Conservation (phyloP, 2,797 vertebrate species). For the Danio albolineatus region DNA sequence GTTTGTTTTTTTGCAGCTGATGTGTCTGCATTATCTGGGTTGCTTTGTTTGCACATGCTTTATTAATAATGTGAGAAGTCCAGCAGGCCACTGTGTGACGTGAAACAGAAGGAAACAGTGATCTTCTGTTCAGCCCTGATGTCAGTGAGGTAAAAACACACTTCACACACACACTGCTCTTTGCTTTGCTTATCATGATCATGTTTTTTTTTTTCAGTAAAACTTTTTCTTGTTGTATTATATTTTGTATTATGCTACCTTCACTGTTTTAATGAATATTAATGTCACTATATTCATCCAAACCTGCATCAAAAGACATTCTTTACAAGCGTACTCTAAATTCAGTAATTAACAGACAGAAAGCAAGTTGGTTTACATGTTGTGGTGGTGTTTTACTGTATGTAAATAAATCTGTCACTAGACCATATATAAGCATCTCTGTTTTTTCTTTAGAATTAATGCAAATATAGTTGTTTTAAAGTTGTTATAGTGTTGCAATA, state of each 20-base stretch:
- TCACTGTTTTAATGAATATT: background rate
- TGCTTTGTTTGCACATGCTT: background rate
- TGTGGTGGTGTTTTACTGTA: background rate
- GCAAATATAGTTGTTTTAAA: background rate
- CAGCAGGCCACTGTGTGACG: background rate
- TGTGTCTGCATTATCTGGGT: background rate
- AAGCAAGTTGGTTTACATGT: background rate
- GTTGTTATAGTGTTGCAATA: too few relatives aligned
- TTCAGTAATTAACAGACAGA: background rate
- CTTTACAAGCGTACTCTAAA: background rate
- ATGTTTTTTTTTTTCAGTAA: background rate
- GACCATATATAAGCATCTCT: background rate
- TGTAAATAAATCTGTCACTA: background rate
- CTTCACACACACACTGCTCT: background rate
- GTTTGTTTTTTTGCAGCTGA: background rate
- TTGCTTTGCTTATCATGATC: background rate
- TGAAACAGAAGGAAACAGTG: background rate
- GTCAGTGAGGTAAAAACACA: background rate
- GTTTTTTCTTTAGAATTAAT: background rate
- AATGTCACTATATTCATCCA: background rate
- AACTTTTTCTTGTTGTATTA: background rate
- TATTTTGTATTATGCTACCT: background rate
- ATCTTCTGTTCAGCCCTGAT: background rate
- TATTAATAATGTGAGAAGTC: background rate
- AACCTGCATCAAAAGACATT: background rate